A percentile compares a stretch with the other conserved stretches of the same genome.
Evolutionary conservation across 1,140 invertebrate species (phyloP).

Genomic region (Cataglyphis hispanica): DNA sequence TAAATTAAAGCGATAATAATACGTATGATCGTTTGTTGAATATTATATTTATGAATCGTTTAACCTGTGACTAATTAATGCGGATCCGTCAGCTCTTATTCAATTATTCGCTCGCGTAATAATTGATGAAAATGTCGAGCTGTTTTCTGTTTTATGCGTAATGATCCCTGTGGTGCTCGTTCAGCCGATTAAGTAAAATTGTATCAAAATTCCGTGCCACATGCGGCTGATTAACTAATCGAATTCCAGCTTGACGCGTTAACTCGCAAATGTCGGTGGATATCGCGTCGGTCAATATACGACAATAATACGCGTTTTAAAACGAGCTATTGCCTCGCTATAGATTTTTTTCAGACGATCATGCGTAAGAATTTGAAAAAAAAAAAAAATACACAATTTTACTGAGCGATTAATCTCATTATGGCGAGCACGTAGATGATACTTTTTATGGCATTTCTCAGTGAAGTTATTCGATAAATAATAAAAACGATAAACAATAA

Average conservation of each 20-base stretch:
- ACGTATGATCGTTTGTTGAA: neutral
- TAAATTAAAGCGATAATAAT: conserved; percentile 47
- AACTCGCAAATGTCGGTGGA: conserved; percentile 7
- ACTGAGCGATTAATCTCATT: conserved; percentile 42
- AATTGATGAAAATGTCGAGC: conserved; percentile 52
- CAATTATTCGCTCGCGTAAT: conserved; percentile 49
- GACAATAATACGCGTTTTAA: neutral
- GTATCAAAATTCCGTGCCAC: conserved; percentile 51
- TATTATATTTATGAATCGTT: conserved; percentile 61
- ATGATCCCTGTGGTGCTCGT: conserved; percentile 41
- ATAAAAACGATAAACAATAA: conserved; percentile 45
- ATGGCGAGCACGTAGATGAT: neutral
- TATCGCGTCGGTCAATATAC: neutral
- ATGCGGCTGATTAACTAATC: conserved; percentile 52
- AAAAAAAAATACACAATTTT: neutral
- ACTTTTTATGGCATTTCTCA: conserved; percentile 17
- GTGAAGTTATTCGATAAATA: conserved; percentile 24
- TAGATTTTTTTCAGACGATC: conserved; percentile 4
- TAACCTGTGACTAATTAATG: conserved; percentile 56
- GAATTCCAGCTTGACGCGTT: conserved; percentile 53
- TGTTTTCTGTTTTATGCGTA: conserved; percentile 42
- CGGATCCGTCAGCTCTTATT: conserved; percentile 43
- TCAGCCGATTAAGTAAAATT: conserved; percentile 57
- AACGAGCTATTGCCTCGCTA: neutral
- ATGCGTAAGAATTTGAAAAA: neutral